Percentiles rank a stretch among this genome's conserved stretches.
Evolutionary conservation across 2,113 vertebrate species (phyloP).

Genomic region (Tragelaphus buxtoni): DNA sequence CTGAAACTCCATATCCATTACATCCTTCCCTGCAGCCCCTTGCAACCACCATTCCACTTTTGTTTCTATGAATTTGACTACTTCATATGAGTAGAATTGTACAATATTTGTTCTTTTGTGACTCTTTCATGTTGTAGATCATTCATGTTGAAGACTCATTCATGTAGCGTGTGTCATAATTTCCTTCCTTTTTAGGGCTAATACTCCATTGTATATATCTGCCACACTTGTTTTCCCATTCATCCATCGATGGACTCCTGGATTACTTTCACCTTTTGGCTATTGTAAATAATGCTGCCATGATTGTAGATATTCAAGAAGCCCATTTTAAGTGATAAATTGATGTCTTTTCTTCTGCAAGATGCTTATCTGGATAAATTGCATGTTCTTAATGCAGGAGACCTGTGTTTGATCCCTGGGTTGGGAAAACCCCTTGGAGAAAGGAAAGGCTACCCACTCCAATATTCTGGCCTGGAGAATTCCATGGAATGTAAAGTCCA

Average conservation of each 20-base stretch:
- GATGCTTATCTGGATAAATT: neutral
- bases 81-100: neutral
- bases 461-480: neutral
- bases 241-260: neutral
- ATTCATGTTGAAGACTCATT: neutral
- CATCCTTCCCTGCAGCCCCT: neutral
- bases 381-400: neutral
- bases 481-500: neutral
- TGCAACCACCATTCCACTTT: neutral
- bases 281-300: neutral
- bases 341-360: neutral
- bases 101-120: neutral
- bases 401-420: neutral
- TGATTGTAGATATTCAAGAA: neutral
- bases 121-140: neutral
- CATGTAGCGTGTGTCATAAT: neutral
- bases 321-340: neutral
- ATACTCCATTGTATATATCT: neutral
- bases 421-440: neutral
- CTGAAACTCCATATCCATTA: neutral
- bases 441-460: neutral
- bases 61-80: neutral
- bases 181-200: neutral
- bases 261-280: neutral
- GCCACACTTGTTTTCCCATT: neutral